Evolutionary conservation across 2,797 vertebrate genomes (phyloP).

Genomic region (Pangasius macronema): DNA sequence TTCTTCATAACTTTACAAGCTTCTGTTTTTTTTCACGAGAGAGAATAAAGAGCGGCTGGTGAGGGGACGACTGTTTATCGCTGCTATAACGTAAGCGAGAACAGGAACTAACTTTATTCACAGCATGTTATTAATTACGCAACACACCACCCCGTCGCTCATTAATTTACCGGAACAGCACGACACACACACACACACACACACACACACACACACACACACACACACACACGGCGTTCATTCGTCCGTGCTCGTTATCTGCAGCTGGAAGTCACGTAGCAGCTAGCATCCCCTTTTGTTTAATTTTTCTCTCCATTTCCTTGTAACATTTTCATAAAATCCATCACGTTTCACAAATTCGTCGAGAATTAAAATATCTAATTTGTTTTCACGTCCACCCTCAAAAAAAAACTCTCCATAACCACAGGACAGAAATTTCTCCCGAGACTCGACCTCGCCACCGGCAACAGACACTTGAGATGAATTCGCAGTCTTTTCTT

Average conservation of each 20-base stretch:
- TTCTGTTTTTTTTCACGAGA: too few species aligned
- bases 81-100: too few species aligned
- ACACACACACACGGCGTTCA: background rate
- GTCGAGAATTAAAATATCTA: background rate
- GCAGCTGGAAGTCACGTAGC: too few species aligned
- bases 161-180: background rate
- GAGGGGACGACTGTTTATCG: too few species aligned
- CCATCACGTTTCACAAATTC: background rate
- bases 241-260: too few species aligned
- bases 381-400: background rate
- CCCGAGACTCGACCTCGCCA: conserved; percentile 4
- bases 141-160: background rate
- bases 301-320: background rate
- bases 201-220: too few species aligned
- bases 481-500: background rate
- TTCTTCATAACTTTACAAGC: too few species aligned
- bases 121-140: too few species aligned
- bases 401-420: background rate
- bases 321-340: background rate
- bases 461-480: background rate
- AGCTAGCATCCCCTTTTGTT: background rate
- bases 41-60: too few species aligned
- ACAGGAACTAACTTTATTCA: too few species aligned
- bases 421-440: background rate
- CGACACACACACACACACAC: background rate